A percentile compares a stretch with the other conserved stretches of the same genome.
phyloP scores from a whole-genome alignment of 2,113 vertebrate genomes.

The Myiagra hebetior region DNA sequence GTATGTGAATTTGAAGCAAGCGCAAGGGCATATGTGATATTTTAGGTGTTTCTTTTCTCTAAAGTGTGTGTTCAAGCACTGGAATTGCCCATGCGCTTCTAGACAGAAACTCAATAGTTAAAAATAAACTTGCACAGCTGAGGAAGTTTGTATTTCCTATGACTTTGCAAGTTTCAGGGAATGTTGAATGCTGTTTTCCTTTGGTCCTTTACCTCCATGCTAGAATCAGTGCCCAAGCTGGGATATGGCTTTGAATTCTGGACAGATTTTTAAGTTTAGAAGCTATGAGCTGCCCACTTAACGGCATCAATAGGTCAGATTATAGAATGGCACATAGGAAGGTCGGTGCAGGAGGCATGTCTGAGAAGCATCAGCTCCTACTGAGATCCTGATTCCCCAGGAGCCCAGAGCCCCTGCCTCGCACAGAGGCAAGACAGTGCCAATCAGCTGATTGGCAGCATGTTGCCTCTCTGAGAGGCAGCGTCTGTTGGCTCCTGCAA shows the following conservation, averaged over 20 bases:
- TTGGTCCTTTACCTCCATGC: neutral
- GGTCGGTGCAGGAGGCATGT: neutral
- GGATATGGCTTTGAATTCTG: neutral
- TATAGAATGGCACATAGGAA: neutral
- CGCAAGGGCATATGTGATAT: neutral
- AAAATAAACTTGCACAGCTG: neutral
- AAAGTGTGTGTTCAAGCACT: neutral
- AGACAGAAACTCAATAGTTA: neutral
- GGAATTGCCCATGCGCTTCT: neutral
- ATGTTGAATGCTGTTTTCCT: neutral
- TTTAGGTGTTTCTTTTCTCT: neutral
- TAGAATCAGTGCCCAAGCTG: neutral
- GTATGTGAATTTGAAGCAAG: neutral
- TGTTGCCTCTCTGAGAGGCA: slow-evolving; percentile 55
- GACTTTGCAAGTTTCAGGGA: neutral
- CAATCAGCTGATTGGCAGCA: slow-evolving; percentile 69
- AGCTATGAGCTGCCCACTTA: neutral
- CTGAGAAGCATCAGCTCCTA: neutral
- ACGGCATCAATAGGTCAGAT: neutral
- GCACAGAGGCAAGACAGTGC: slow-evolving; percentile 55
- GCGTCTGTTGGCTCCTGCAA: slow-evolving; percentile 65
- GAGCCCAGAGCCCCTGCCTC: slow-evolving; percentile 29
- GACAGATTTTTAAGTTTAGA: neutral
- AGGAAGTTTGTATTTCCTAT: neutral
- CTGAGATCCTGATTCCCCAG: neutral